phyloP scores from a whole-genome alignment of 2,797 vertebrate genomes.

The Pseudochirops cupreus region DNA sequence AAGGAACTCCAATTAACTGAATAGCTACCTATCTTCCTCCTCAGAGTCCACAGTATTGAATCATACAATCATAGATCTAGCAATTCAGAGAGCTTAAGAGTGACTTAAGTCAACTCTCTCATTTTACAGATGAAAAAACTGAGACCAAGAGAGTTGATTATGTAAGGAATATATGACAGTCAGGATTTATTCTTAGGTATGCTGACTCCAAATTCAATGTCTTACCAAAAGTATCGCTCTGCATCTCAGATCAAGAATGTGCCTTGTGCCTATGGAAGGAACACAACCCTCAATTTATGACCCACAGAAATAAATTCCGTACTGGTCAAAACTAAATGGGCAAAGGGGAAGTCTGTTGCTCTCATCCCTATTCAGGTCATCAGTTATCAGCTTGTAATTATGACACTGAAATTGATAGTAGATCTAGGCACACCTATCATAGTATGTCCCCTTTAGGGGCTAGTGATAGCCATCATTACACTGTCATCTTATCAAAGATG shows the following conservation, averaged over 20 bases:
- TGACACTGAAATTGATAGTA: neutral
- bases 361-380: neutral
- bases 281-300: neutral
- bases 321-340: neutral
- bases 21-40: neutral
- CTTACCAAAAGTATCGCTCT: neutral
- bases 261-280: neutral
- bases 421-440: neutral
- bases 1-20: neutral
- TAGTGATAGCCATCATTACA: neutral
- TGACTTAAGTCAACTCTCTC: neutral
- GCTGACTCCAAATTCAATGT: neutral
- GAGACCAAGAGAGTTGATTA: neutral
- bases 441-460: neutral
- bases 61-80: neutral
- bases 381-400: neutral
- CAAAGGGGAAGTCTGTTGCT: neutral
- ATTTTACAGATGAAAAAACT: neutral
- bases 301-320: neutral
- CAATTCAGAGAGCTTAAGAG: neutral
- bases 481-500: neutral
- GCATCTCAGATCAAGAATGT: neutral
- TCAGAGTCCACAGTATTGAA: neutral
- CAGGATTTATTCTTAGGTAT: neutral
- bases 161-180: neutral